Base-by-base conservation (phyloP, 2,797 vertebrate genomes). In the Periophthalmus magnuspinnatus region DNA sequence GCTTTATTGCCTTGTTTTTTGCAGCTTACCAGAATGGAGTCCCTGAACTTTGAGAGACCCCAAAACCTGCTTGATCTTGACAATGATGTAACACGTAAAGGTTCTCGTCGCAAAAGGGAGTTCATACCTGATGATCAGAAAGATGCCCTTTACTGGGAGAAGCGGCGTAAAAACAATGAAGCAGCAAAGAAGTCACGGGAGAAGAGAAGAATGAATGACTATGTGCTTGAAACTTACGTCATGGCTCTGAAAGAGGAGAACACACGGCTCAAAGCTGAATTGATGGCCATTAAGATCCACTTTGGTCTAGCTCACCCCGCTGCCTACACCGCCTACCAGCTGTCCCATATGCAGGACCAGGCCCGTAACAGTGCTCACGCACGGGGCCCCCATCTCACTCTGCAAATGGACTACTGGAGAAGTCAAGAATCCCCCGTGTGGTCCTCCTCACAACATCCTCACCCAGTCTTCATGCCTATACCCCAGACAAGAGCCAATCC, bases 71-170 rank as follows among this genome's bases (percentile, higher is more conserved):
- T 52, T 0, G 68, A 14, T 24, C 61, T 19, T 0, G 81, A 77
- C 24, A 77, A 81, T 19, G 78, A 87, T 0, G 65, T 69, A 13
- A 57, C 55, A 9, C 61, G 21, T 0, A 84, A 80, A 50, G 85
- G 85, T 21, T 21, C 19, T 14, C 94, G 96, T 0, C 88, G 96
- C 70, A 96, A 94, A 82, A 84, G 95, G 11, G 94, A 95, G 69
- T 98, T 99, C 89, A 97, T 92, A 82, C 95, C 96, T 0, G 94
- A 95, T 0, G 93, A 97, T 58, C 95, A 93, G 88, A 98, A 99
- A 86, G 96, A 99, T 71, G 90, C 75, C 2, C 78, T 74, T 56
- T 98, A 99, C 88, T 98, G 97, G 97, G 96, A 97, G 86, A 99
- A 96, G 77, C 90, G 97, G 2, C 92, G 89, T 21, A 97, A 95